Evolutionary conservation across 2,888 invertebrate species (phyloP).

Genomic region (Cerceris ruficornis): DNA sequence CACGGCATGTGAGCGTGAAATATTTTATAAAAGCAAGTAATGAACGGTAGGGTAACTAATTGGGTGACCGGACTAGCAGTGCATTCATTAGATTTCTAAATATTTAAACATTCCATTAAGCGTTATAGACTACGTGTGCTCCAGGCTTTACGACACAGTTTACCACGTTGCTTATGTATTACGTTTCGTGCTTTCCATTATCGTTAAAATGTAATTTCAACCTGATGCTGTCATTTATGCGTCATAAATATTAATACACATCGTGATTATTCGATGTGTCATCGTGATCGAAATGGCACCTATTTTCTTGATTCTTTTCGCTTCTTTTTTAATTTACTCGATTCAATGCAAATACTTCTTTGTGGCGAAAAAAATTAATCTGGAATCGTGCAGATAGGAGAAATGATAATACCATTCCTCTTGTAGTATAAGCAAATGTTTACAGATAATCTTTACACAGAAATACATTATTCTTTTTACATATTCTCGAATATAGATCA

Average conservation of each 20-base stretch:
- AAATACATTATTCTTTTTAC: too few species aligned
- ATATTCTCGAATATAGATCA: too few species aligned
- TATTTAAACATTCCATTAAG: slow-evolving; percentile 60
- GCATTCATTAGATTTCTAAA: slow-evolving; percentile 46
- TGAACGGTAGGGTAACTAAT: slow-evolving; percentile 46
- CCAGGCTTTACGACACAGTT: slow-evolving; percentile 7
- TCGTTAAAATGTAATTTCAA: slow-evolving; percentile 20
- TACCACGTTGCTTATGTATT: slow-evolving; percentile 17
- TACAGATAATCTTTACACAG: too few species aligned
- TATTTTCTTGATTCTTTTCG: slow-evolving; percentile 4
- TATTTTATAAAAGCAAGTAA: slow-evolving; percentile 41
- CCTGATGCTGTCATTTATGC: slow-evolving; percentile 8
- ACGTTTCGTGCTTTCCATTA: slow-evolving; percentile 17
- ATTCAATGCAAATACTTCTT: too few species aligned
- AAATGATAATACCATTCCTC: too few species aligned
- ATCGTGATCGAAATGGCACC: not conserved
- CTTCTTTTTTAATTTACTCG: too few species aligned
- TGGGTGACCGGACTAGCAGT: slow-evolving; percentile 24
- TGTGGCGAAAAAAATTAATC: too few species aligned
- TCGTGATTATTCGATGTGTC: not conserved
- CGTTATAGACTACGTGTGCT: slow-evolving; percentile 8
- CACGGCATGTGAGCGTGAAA: slow-evolving; percentile 14
- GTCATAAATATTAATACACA: slow-evolving; percentile 12
- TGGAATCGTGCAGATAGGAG: too few species aligned
- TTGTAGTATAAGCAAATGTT: too few species aligned